Evolutionary conservation across 2,797 vertebrate species (phyloP), one percentile per base, ranked within the genome.

Genomic region (Falco cherrug): DNA sequence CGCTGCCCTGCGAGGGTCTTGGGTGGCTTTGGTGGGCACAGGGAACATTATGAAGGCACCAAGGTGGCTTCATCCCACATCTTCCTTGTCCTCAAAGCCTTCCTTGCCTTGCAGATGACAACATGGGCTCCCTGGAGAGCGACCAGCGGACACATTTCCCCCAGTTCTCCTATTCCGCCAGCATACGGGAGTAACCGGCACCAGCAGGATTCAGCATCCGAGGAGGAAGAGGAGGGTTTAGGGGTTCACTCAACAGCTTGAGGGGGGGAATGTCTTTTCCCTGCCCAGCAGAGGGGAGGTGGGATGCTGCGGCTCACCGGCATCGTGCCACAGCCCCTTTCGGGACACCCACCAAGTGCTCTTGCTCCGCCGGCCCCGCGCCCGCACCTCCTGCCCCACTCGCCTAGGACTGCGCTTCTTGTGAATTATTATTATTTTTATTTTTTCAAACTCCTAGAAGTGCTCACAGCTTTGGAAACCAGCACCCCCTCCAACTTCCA

Each of bases 91-190:
- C 39, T 35, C 73, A 39, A 18, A 31, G n/a, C 26, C 8, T 31
- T 17, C 26, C 26, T 45, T 0, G 1, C 22, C 43, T 51, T 28
- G 18, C 84, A 87, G 86, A 54, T 9, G 87, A 68, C 47, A 53
- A 10, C 39, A 18, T 75, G 87, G 78, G 13, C 47, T 82, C 87
- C 20, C 73, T 60, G 57, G 73, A 78, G 22, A 41, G 7, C 1
- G 80, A 77, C 43, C 80, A 77, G 64, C 79, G 80, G 17, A 64
- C 87, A 1, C 87, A 90, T 51, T 90, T 90, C 73, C 87, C 80
- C 22, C 87, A 90, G 87, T 90, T 90, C 59, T 90, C 87, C 43
- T 90, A 90, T 73, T 90, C 87, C 0, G 87, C 87, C 80, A 90
- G 87, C 50, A 71, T 90, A 9, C 64, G 87, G 50, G 87, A 90